phyloP scores from a whole-genome alignment of 1,140 invertebrate genomes.

The Linepithema humile region DNA sequence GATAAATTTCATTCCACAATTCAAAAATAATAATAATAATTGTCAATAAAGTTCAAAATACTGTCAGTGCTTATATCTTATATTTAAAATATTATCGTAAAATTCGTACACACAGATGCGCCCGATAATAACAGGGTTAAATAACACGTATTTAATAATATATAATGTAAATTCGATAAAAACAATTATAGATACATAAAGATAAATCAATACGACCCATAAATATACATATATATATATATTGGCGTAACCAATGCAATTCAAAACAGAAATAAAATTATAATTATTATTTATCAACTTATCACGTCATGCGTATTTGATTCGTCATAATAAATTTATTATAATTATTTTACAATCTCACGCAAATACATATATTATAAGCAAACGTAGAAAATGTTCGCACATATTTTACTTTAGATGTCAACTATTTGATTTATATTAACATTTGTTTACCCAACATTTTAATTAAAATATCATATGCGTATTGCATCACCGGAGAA shows the following conservation, averaged over 20 bases:
- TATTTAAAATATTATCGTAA: too few species aligned
- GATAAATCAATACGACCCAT: neutral
- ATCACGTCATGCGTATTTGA: neutral
- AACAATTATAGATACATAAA: too few species aligned
- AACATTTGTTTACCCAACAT: constrained; percentile 29
- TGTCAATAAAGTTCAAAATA: too few species aligned
- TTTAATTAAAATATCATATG: constrained; percentile 53
- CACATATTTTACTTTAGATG: constrained; percentile 34
- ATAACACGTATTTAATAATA: too few species aligned
- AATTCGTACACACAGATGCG: too few species aligned
- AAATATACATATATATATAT: neutral
- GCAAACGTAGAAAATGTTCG: constrained; percentile 8
- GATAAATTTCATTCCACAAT: too few species aligned
- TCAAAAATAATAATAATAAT: too few species aligned
- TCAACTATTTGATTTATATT: constrained; percentile 43
- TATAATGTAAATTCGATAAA: neutral
- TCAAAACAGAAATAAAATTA: neutral
- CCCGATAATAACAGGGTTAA: too few species aligned
- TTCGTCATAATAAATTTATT: neutral
- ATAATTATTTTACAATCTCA: neutral
- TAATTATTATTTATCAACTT: neutral
- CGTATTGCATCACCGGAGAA: constrained; percentile 6
- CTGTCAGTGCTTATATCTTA: too few species aligned
- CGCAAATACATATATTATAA: too few species aligned
- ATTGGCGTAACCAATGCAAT: neutral